Base-by-base conservation (phyloP, 2,888 invertebrate genomes). In the Eristalis arbustorum region DNA sequence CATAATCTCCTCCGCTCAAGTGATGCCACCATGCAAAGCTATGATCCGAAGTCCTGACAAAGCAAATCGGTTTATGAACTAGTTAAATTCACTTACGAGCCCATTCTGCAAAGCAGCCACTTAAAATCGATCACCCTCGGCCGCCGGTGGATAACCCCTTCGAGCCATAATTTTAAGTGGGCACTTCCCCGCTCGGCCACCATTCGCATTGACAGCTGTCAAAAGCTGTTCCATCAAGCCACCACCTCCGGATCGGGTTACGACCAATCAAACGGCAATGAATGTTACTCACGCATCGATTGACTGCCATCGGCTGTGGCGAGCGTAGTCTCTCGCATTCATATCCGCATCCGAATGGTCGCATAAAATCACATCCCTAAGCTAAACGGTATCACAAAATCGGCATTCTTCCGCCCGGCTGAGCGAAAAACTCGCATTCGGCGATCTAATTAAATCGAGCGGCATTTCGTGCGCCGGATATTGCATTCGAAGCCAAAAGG, bases 371-470 rank as follows among this genome's bases (percentile, higher is more conserved):
- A 62, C 62, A 76, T 37, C 69, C 69, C 56, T 13, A 67, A 68
- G 62, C 62, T 28, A 42, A 23, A 11, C n/a, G 34, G n/a, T 42
- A 37, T 63, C 25, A 34, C 25, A 18, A 63, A 62, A 37, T 28
- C 66, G 34, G 31, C 67, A 75, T 31, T 80, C 75, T 79, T 76
- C 71, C 75, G 75, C 80, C 34, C 73, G 67, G 59, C 42, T 40
- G 67, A 72, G 80, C 71, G 62, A 80, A 68, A 62, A 76, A 80
- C 71, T 71, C 67, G 72, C 68, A 14, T 57, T 49, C 49, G 49
- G 18, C 49, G 49, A 76, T 80, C 76, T 80, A 84, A 84, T 84
- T 84, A 72, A 72, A 80, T 76, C 71, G 62, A 5, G 68, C 59
- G 57, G 40, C 57, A 42, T 64, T 57, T 63, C 34, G 68, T 68